Base-by-base conservation (phyloP, 2,888 invertebrate genomes). In the Mimumesa dahlbomi region DNA sequence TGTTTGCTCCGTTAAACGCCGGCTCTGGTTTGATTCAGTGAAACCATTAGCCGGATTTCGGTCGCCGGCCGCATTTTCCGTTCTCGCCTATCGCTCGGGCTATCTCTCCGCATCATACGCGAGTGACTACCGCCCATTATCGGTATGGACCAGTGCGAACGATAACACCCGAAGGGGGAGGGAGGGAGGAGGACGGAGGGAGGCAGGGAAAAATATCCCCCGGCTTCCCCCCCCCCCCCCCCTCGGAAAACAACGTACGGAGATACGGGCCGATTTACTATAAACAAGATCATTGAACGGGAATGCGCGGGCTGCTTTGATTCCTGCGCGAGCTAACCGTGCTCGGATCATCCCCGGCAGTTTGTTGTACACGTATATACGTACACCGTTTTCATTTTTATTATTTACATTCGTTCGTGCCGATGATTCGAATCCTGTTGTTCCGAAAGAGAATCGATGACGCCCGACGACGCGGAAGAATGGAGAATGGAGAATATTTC, bases 1-100 rank as follows among this genome's bases (percentile, higher is more conserved):
- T 87, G 89, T 89, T 89, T 89, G 87, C 87, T 87, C 86, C 84
- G 86, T 84, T 86, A 86, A 86, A 86, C 83, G 86, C 73, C 79
- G 57, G 79, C 64, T 58, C 75, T 64, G 81, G 72, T 83, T 85
- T 87, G 87, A 87, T 87, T 87, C 87, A 87, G 83, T 87, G 83
- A 84, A 83, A 82, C 85, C 86, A 87, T 87, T 87, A 87, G 85
- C 85, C 84, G 84, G 83, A 86, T 86, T 84, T 87, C 79, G 79
- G 82, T 82, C 77, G 75, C 77, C 69, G 79, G 82, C 81, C 83
- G 79, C 78, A 74, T 79, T 84, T 82, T 81, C 75, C 75, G 69
- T 77, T 72, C 71, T 69, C 76, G 66, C 66, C 68, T 79, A 73
- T 70, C 77, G 70, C 29, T 45, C 50, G 59, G n/a, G 57, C 66